Evolutionary conservation across 2,888 invertebrate species (phyloP).

Genomic region (Ceramica pisi): DNA sequence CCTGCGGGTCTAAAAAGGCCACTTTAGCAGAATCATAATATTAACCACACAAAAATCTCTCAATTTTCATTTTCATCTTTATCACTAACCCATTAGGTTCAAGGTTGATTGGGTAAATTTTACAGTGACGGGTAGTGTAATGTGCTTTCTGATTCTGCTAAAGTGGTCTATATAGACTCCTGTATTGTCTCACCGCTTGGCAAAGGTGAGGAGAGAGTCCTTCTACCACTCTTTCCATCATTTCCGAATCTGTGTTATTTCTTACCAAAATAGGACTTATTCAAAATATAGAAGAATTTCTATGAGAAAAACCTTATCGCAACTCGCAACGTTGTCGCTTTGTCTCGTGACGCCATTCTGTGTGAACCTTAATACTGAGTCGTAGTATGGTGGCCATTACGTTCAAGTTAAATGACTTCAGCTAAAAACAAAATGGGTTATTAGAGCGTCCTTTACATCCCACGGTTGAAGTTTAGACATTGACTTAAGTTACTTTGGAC

Average conservation of each 20-base stretch:
- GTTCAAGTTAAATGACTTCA: conserved; percentile 50
- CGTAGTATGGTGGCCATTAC: conserved; percentile 29
- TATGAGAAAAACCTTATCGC: not conserved
- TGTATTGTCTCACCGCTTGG: not conserved
- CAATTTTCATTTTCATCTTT: no score
- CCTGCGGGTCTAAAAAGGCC: no score
- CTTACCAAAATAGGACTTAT: not conserved
- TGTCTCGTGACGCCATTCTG: not conserved
- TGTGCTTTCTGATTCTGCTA: no score
- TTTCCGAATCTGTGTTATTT: not conserved
- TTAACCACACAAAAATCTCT: no score
- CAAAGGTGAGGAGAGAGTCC: not conserved
- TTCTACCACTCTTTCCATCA: not conserved
- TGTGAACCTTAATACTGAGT: not conserved
- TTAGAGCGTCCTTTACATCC: conserved; percentile 48
- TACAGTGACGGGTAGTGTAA: no score
- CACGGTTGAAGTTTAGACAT: conserved; percentile 60
- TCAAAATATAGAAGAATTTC: not conserved
- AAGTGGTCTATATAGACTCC: no score
- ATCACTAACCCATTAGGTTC: no score
- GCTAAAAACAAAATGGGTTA: conserved; percentile 54
- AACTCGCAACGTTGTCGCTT: not conserved
- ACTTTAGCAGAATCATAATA: no score
- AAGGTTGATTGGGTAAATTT: no score
- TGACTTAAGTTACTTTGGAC: conserved; percentile 55